Evolutionary conservation across 2,888 invertebrate species (phyloP), one percentile per base, ranked within the genome.

Genomic region (Miltochrista miniata): DNA sequence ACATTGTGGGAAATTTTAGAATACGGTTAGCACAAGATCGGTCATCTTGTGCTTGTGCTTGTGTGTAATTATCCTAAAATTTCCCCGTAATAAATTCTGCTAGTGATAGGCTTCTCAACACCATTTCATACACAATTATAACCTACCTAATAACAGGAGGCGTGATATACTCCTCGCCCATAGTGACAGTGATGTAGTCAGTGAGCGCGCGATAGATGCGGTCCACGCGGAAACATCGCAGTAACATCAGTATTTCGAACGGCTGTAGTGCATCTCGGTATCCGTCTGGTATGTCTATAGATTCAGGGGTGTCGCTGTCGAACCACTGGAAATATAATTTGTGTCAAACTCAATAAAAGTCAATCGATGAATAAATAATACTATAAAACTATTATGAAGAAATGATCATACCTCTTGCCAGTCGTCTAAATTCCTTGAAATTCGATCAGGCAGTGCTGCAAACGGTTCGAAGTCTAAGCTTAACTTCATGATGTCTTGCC

Each of bases 161-260:
- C 45, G 96, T 97, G 54, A 98, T 96, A 76, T 95, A 98, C 79
- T 96, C 95, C 84, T 97, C 96, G 38, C 97, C 97, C 96, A 98
- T 96, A 7, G 94, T 94, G 64, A 93, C 92, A 4, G 94, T 94
- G 68, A 98, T 96, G 81, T 95, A 98, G 78, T 96, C 94, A 30
- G 95, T 95, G 60, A 98, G 94, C n/a, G 96, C 96, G 61, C 96
- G 93, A 87, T 96, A 97, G 48, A 98, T 95, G 56, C 98, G 93
- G 87, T 98, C 98, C 13, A 97, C 94, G 18, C 98, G 94, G 92
- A 98, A 97, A 79, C 98, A 98, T 13, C 98, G 93, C 45, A 98
- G 87, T 51, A 98, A 78, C 96, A 98, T 96, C 46, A 98, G 89
- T 48, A 94, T 84, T 80, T 97, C 93, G 90, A 94, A 96, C 0